Conservation (phyloP, 2,113 vertebrate species). For the Heterotis niloticus region DNA sequence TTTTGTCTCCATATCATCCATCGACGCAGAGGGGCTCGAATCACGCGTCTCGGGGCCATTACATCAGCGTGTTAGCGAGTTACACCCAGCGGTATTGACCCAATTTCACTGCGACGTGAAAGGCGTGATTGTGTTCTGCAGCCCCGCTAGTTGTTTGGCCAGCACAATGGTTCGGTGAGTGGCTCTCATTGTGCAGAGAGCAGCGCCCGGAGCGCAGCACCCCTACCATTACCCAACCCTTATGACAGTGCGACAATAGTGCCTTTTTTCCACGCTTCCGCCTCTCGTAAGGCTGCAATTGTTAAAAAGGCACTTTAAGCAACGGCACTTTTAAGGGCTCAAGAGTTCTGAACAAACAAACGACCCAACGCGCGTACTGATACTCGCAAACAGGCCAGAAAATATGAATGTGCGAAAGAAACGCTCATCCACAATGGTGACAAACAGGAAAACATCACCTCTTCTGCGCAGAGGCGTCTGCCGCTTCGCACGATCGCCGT, state of each 20-base stretch:
- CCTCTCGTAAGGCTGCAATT: neutral
- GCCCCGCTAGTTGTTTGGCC: neutral
- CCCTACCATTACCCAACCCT: neutral
- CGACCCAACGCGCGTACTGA: neutral
- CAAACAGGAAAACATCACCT: neutral
- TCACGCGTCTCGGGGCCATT: constrained; percentile 15
- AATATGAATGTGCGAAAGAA: neutral
- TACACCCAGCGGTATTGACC: constrained; percentile 23
- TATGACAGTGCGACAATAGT: neutral
- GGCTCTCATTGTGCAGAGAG: neutral
- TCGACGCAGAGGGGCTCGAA: neutral
- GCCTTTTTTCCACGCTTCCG: neutral
- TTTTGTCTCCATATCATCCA: neutral
- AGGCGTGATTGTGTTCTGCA: constrained; percentile 7
- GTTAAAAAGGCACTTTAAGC: neutral
- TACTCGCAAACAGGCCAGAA: neutral
- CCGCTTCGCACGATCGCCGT: neutral
- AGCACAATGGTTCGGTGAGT: neutral
- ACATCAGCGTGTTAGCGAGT: constrained; percentile 28
- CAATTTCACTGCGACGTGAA: constrained; percentile 5
- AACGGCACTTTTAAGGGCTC: neutral
- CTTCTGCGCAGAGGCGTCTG: neutral
- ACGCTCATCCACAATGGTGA: too few species aligned
- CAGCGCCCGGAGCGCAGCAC: neutral
- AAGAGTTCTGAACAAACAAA: neutral